phyloP scores from a whole-genome alignment of 1,140 invertebrate species.

The Notospermus geniculatus region DNA sequence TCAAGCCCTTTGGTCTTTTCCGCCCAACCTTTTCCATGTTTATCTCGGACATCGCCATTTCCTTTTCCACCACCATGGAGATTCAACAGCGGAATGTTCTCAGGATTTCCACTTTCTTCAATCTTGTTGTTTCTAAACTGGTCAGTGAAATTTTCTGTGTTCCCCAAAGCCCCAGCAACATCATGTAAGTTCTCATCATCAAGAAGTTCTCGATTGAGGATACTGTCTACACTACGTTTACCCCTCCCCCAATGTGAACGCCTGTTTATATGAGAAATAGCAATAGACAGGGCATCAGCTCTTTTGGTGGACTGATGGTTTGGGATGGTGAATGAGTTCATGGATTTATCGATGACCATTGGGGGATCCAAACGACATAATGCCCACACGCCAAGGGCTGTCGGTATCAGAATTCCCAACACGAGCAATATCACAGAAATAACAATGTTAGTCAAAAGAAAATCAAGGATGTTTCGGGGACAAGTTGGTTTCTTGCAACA shows the following conservation, averaged over 20 bases:
- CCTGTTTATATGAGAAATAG: slow-evolving; percentile 23
- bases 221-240: not conserved
- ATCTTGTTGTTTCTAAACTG: not conserved
- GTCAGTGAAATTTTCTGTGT: not conserved
- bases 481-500: no score
- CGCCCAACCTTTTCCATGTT: no score
- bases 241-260: not conserved
- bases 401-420: slow-evolving; percentile 11
- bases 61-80: no score
- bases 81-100: no score
- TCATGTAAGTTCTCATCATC: slow-evolving; percentile 13
- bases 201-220: not conserved
- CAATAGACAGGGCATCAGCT: slow-evolving; percentile 33
- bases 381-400: slow-evolving; percentile 31
- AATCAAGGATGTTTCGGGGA: no score
- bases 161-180: not conserved
- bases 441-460: slow-evolving; percentile 3
- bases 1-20: no score
- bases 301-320: slow-evolving; percentile 38
- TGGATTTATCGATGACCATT: slow-evolving; percentile 42
- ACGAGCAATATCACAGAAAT: not conserved
- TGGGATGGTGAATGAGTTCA: slow-evolving; percentile 44
- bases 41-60: no score
- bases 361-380: slow-evolving; percentile 29
- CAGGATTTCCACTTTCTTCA: no score